These are phyloP conservation scores for Rhea pennata DNA, from an alignment of 2,113 vertebrate genomes.

Conservation along the genomic window DNA sequence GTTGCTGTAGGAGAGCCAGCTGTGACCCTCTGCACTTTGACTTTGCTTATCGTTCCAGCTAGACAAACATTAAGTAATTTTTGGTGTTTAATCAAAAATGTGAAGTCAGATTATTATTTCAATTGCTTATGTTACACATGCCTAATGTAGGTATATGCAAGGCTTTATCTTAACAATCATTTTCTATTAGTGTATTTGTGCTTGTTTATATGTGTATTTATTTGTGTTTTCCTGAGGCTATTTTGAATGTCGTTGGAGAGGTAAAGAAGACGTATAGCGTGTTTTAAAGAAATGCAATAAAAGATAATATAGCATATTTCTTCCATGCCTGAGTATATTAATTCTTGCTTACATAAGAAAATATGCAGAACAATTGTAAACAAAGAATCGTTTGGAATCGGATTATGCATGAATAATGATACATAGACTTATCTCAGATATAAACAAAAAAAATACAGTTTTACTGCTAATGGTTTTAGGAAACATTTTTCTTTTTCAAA, in stretches of 20 bases:
- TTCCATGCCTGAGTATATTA: constrained; percentile 67
- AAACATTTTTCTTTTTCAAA: constrained; percentile 66
- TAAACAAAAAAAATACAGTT: not conserved
- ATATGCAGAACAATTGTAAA: constrained; percentile 66
- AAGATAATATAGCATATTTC: constrained; percentile 74
- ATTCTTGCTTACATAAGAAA: constrained; percentile 75
- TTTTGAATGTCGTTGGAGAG: constrained; percentile 38
- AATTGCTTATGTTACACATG: not conserved
- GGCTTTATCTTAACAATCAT: not conserved
- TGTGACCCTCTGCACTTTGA: not conserved
- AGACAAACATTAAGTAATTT: not conserved
- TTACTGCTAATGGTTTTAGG: constrained; percentile 53
- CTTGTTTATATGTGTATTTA: constrained; percentile 59
- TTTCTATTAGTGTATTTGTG: constrained; percentile 6
- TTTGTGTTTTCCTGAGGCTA: constrained; percentile 54
- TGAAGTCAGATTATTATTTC: not conserved
- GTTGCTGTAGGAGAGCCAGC: not conserved
- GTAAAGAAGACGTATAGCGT: constrained; percentile 68
- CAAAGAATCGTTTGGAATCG: constrained; percentile 62
- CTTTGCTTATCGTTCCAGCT: not conserved
- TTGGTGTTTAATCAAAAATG: not conserved
- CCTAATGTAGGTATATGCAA: not conserved
- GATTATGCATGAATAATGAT: constrained; percentile 67
- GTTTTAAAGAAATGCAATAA: constrained; percentile 69
- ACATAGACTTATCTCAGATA: constrained; percentile 37